Conservation (phyloP, 2,888 invertebrate species). For the Cyclophora punctaria region DNA sequence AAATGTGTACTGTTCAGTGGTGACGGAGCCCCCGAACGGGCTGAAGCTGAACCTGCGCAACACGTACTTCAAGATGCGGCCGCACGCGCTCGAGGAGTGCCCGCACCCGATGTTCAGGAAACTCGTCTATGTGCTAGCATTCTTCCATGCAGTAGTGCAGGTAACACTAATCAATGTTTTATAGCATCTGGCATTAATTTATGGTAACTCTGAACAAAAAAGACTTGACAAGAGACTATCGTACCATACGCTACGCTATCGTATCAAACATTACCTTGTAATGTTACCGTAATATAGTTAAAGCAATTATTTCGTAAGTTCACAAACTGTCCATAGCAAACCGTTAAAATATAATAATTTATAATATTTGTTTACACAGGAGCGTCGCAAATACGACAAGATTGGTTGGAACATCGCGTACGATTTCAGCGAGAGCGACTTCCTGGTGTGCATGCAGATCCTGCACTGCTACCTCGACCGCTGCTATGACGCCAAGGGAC, state of each 20-base stretch:
- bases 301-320: too few relatives aligned
- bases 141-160: slow-evolving; percentile 95
- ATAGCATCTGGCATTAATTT: too few relatives aligned
- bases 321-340: too few relatives aligned
- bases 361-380: slow-evolving; percentile 59
- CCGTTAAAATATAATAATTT: too few relatives aligned
- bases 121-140: slow-evolving; percentile 89
- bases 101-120: slow-evolving; percentile 85
- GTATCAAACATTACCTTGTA: too few relatives aligned
- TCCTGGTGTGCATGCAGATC: slow-evolving; percentile 90
- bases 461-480: slow-evolving; percentile 89
- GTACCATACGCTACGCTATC: too few relatives aligned
- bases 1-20: slow-evolving; percentile 74
- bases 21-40: slow-evolving; percentile 94
- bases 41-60: slow-evolving; percentile 90
- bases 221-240: too few relatives aligned
- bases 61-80: slow-evolving; percentile 90
- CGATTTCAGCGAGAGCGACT: slow-evolving; percentile 95
- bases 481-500: slow-evolving; percentile 72
- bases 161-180: slow-evolving; percentile 37
- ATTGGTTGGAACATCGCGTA: slow-evolving; percentile 96
- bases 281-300: too few relatives aligned
- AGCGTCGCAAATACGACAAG: slow-evolving; percentile 93
- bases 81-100: slow-evolving; percentile 83
- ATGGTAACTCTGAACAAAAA: too few relatives aligned